A percentile compares a stretch with the other conserved stretches of the same genome.
These are phyloP conservation scores for Tragelaphus buxtoni DNA, from an alignment of 2,113 vertebrate genomes.

Conservation along the genomic window DNA sequence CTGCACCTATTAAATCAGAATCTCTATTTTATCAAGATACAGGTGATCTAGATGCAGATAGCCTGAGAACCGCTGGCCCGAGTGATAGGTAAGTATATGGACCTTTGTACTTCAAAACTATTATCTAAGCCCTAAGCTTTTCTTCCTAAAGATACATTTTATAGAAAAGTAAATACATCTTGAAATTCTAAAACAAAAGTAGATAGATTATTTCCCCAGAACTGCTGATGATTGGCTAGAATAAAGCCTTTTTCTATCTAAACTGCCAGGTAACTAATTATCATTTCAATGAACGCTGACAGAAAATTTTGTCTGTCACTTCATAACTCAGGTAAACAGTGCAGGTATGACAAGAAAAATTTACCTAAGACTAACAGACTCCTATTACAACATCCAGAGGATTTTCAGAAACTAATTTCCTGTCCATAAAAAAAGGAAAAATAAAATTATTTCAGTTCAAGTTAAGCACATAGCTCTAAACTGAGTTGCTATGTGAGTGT, in stretches of 20 bases:
- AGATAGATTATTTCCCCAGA: constrained; percentile 5
- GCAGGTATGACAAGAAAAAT: constrained; percentile 60
- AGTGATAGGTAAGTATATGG: neutral
- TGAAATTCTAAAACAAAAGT: constrained; percentile 36
- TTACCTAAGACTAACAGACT: constrained; percentile 52
- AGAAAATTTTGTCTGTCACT: constrained; percentile 48
- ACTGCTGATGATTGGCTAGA: neutral
- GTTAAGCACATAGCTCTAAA: constrained; percentile 36
- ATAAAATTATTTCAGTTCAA: constrained; percentile 50
- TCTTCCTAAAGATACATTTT: neutral
- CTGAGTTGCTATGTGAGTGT: neutral
- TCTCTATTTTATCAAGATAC: neutral
- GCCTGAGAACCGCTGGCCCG: neutral
- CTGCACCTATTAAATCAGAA: neutral
- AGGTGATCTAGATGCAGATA: neutral
- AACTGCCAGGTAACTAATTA: constrained; percentile 53
- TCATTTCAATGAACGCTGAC: constrained; percentile 38
- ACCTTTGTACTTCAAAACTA: neutral
- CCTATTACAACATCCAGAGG: constrained; percentile 3
- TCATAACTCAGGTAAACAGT: constrained; percentile 45
- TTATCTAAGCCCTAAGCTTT: neutral
- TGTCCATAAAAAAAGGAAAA: constrained; percentile 45
- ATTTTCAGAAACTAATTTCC: constrained; percentile 62
- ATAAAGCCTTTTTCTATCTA: neutral
- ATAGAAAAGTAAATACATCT: neutral